Evolutionary conservation across 2,113 vertebrate species (phyloP).

Genomic region (Leptobrachium leishanense): DNA sequence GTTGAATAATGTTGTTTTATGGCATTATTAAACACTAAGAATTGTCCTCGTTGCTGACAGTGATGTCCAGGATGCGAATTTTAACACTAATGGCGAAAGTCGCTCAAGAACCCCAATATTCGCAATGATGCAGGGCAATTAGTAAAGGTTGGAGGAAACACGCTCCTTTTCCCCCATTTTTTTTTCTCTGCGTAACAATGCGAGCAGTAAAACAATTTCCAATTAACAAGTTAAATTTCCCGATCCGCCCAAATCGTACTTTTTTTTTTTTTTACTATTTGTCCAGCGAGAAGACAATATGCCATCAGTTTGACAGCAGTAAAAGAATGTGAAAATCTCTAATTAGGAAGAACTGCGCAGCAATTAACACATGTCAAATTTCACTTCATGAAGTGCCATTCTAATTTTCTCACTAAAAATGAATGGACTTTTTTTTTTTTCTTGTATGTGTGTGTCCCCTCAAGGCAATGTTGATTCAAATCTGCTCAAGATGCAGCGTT

Average conservation of each 20-base stretch:
- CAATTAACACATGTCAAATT: slow-evolving; percentile 98
- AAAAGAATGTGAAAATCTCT: slow-evolving; percentile 89
- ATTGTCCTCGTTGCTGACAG: too few species aligned
- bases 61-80: too few species aligned
- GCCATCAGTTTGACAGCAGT: slow-evolving; percentile 74
- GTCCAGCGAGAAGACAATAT: slow-evolving; percentile 68
- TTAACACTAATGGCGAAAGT: too few species aligned
- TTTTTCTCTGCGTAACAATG: neutral
- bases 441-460: slow-evolving; percentile 65
- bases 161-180: neutral
- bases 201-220: neutral
- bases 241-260: slow-evolving; percentile 63
- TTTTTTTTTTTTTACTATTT: slow-evolving; percentile 55
- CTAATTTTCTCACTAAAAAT: slow-evolving; percentile 88
- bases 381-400: slow-evolving; percentile 96
- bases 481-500: slow-evolving; percentile 78
- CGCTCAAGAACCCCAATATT: too few species aligned
- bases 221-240: slow-evolving; percentile 54
- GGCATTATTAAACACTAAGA: too few species aligned
- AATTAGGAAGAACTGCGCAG: slow-evolving; percentile 89
- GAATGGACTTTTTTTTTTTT: slow-evolving; percentile 70
- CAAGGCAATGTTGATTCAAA: slow-evolving; percentile 81
- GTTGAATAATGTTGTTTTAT: too few species aligned
- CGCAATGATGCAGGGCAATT: too few species aligned
- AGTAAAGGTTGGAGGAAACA: neutral